These are phyloP conservation scores for Brachylomia viminalis DNA, from an alignment of 2,888 invertebrate genomes.

Conservation along the genomic window DNA sequence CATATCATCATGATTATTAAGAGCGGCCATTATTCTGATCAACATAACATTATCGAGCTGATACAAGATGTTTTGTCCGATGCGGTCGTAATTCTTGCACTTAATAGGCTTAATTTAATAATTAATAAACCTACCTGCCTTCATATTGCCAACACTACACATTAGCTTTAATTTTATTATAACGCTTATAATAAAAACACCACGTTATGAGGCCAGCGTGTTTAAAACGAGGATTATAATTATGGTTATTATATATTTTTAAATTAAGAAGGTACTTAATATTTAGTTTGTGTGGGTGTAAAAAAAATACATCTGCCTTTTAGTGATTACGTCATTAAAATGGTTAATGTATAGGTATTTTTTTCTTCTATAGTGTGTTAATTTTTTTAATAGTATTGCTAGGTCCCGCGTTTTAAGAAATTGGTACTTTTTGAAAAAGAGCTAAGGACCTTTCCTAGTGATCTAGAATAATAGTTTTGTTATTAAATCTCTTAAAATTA, in stretches of 20 bases:
- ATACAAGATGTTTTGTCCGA: conserved; percentile 53
- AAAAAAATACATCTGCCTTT: conserved; percentile 46
- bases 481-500: not conserved
- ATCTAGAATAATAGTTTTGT: not conserved
- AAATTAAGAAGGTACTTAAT: conserved; percentile 52
- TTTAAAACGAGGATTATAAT: conserved; percentile 52
- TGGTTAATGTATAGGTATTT: not conserved
- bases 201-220: conserved; percentile 47
- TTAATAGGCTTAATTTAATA: conserved; percentile 57
- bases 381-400: not conserved
- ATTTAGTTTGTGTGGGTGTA: conserved; percentile 38
- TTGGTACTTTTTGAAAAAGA: not conserved
- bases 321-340: conserved; percentile 21
- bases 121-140: conserved; percentile 60
- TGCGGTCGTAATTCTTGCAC: conserved; percentile 54
- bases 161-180: conserved; percentile 63
- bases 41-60: conserved; percentile 43
- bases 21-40: conserved; percentile 41
- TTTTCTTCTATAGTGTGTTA: not conserved
- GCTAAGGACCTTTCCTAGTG: not conserved
- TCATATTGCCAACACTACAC: conserved; percentile 38
- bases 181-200: conserved; percentile 58
- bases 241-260: conserved; percentile 55
- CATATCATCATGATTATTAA: conserved; percentile 31
- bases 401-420: not conserved